Base-by-base conservation (phyloP, 2,113 vertebrate species). In the Manacus vitellinus region DNA sequence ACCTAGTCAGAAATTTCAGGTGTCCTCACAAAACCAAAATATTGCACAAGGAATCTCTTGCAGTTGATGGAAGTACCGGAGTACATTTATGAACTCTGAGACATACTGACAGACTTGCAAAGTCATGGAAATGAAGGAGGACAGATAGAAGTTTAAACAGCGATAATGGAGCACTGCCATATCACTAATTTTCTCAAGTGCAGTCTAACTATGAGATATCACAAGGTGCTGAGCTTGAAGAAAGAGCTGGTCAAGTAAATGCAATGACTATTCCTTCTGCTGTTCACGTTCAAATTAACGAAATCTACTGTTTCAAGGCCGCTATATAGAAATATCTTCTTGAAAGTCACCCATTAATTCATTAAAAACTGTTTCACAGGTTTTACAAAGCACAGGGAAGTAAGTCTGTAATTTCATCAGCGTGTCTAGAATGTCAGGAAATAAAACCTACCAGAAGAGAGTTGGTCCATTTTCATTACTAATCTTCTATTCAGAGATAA, bases 21-120 rank as follows among this genome's bases (percentile, higher is more conserved):
- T 55, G n/a, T 39, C 20, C 4, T 58, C 23, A 13, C 72, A 51
- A 79, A 83, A 89, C 2, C 6, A n/a, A 65, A 63, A 28, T 18
- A 2, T 4, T 72, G 15, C 6, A 61, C 8, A 51, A 8, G 0
- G 1, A 9, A 35, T 2, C 7, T 61, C 24, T 62, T 58, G 28
- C 28, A 16, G 9, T 24, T 66, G 22, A 20, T 54, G 23, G 28
- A 73, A 62, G 23, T 33, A 46, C 27, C 23, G 58, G 28, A 85
- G 28, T 6, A 25, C 7, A 4, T 62, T 70, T 43, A 31, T 14
- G n/a, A 19, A 41, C 41, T 31, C n/a, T 59, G 31, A 13, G 7
- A 62, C 7, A 7, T 78, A 30, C 3, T 1, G 1, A 16, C 9
- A 70, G 46, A 72, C 10, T 41, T 70, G 22, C 7, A 35, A 78